A percentile compares a stretch with the other conserved stretches of the same genome.
These are phyloP conservation scores for Leptopterna dolabrata DNA, from an alignment of 2,888 invertebrate species.

Conservation along the genomic window DNA sequence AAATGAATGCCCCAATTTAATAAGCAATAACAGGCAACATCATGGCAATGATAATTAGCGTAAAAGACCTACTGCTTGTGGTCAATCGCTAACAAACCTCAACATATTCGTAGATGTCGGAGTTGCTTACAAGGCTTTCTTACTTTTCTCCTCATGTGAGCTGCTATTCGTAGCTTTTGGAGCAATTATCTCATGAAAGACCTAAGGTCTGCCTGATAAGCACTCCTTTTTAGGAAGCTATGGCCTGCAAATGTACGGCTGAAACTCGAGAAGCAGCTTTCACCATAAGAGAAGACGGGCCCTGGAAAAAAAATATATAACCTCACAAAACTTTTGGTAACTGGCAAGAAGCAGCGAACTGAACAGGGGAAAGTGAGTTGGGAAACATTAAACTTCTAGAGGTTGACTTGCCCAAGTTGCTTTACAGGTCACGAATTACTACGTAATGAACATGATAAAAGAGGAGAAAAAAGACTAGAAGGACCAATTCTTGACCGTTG, in stretches of 20 bases:
- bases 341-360: neutral
- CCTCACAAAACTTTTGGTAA: neutral
- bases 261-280: neutral
- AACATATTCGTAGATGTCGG: no score
- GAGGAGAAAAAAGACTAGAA: neutral
- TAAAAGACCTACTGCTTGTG: no score
- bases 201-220: neutral
- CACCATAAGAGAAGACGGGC: neutral
- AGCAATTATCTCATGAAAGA: neutral
- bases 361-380: neutral
- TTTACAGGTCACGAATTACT: neutral
- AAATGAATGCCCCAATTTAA: no score
- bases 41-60: no score
- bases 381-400: neutral
- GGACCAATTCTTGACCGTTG: neutral
- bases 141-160: neutral
- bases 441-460: neutral
- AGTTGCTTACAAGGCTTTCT: no score
- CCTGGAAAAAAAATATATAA: neutral
- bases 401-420: neutral
- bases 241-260: neutral
- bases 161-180: neutral
- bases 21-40: no score
- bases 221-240: neutral
- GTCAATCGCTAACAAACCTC: no score